Conservation (phyloP, 2,113 vertebrate genomes). For the Mobula birostris region DNA sequence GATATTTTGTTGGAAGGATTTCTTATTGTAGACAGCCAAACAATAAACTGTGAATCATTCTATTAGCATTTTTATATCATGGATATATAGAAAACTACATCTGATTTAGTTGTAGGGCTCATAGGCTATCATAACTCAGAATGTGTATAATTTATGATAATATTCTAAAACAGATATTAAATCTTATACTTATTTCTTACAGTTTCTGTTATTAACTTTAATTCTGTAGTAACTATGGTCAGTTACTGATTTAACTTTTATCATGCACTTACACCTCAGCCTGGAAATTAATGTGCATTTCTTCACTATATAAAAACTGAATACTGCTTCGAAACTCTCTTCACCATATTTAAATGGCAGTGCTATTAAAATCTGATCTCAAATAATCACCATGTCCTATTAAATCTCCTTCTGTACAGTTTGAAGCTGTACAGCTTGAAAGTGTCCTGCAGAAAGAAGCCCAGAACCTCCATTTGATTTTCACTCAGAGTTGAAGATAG, state of each 20-base stretch:
- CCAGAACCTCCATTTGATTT: neutral
- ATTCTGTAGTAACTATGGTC: neutral
- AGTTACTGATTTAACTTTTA: neutral
- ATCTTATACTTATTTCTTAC: neutral
- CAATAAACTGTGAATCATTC: neutral
- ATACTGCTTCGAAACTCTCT: neutral
- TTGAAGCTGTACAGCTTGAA: neutral
- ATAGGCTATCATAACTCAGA: neutral
- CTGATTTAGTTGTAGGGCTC: neutral
- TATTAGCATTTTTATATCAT: neutral
- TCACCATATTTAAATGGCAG: neutral
- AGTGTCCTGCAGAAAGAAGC: neutral
- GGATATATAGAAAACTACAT: neutral
- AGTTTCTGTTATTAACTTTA: neutral
- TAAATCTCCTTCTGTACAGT: neutral
- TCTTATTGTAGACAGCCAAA: neutral
- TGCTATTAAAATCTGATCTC: neutral
- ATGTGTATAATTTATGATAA: neutral
- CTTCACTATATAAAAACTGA: neutral
- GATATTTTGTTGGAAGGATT: neutral
- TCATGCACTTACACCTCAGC: neutral
- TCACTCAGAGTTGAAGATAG: neutral
- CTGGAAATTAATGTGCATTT: neutral
- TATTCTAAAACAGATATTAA: neutral
- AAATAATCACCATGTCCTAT: neutral